phyloP scores from a whole-genome alignment of 2,888 invertebrate genomes.

The Ernsta delagoae region DNA sequence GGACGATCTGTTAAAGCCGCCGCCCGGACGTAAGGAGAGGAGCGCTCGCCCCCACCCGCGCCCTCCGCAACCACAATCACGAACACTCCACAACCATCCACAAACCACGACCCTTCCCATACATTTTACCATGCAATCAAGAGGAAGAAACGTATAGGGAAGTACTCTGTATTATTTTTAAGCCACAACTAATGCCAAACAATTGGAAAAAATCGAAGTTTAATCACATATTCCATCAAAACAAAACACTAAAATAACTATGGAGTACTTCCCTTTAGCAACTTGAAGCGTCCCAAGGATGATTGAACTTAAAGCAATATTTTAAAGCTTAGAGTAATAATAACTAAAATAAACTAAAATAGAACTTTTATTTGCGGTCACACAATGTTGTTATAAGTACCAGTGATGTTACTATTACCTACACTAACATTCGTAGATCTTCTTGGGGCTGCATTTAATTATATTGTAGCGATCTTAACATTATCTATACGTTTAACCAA shows the following conservation, averaged over 20 bases:
- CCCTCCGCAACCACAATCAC: slow-evolving; percentile 61
- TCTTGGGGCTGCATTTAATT: too few species aligned
- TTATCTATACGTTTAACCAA: too few species aligned
- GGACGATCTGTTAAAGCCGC: slow-evolving; percentile 94
- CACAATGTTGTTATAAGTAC: too few species aligned
- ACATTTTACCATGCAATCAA: too few species aligned
- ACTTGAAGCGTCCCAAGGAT: not conserved
- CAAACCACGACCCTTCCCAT: not conserved
- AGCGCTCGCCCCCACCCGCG: slow-evolving; percentile 59
- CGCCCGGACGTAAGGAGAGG: slow-evolving; percentile 91
- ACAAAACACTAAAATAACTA: not conserved
- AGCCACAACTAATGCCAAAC: too few species aligned
- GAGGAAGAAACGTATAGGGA: too few species aligned
- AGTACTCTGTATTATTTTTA: too few species aligned
- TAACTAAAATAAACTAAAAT: not conserved
- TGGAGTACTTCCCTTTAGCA: not conserved
- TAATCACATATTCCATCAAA: too few species aligned
- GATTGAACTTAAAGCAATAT: not conserved
- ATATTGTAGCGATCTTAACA: too few species aligned
- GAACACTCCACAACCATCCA: not conserved
- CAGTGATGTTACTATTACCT: not conserved
- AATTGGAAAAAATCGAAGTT: too few species aligned
- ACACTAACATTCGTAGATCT: too few species aligned
- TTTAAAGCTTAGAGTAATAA: not conserved
- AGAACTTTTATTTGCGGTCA: not conserved